These are phyloP conservation scores for Balanococcus diminutus DNA, from an alignment of 2,888 invertebrate genomes.

Conservation along the genomic window DNA sequence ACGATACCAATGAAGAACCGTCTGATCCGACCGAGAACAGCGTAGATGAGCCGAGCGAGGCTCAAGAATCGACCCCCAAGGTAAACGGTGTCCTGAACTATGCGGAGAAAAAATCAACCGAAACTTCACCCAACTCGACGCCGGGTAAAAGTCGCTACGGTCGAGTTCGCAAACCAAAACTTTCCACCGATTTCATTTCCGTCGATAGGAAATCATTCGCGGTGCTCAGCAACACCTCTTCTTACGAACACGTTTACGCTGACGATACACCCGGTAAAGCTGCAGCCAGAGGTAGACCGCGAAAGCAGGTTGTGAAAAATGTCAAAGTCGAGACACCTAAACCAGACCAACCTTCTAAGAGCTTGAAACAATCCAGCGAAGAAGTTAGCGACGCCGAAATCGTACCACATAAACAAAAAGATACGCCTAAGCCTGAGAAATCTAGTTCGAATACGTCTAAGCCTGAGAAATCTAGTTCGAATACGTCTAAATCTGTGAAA, in stretches of 20 bases:
- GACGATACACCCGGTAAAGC: neutral
- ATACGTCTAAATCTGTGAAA: neutral
- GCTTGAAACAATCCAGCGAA: neutral
- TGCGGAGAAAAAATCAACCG: slow-evolving; percentile 53
- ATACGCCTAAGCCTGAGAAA: neutral
- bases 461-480: neutral
- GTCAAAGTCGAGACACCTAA: neutral
- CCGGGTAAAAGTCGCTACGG: slow-evolving; percentile 66
- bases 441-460: neutral
- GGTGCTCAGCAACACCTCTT: slow-evolving; percentile 57
- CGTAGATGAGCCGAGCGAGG: neutral
- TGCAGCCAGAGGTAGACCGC: neutral
- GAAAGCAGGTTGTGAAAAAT: neutral
- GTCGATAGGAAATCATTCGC: slow-evolving; percentile 61
- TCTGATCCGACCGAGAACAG: neutral
- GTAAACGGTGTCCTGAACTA: neutral
- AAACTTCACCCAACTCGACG: slow-evolving; percentile 40
- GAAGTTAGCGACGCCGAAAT: neutral
- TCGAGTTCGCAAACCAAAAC: slow-evolving; percentile 66
- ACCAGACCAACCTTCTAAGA: neutral
- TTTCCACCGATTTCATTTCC: slow-evolving; percentile 63
- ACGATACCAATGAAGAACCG: neutral
- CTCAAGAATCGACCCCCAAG: neutral
- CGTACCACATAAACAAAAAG: neutral
- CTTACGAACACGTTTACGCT: slow-evolving; percentile 23